These are phyloP conservation scores for Knipowitschia caucasica DNA, from an alignment of 2,797 vertebrate species.

Conservation along the genomic window DNA sequence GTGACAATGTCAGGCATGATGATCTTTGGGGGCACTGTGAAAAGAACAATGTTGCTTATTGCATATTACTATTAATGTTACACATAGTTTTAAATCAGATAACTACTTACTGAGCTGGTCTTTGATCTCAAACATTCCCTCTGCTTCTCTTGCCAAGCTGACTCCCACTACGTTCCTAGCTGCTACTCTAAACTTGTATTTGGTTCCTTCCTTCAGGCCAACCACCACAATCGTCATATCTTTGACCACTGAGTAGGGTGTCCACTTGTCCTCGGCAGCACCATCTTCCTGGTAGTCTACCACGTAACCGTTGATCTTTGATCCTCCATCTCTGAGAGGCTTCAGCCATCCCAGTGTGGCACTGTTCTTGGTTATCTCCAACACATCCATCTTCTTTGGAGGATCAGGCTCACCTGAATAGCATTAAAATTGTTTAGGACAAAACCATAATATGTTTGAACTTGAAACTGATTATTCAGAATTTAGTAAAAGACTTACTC, in stretches of 20 bases:
- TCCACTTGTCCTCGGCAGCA: conserved; percentile 89
- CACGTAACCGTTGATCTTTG: conserved; percentile 95
- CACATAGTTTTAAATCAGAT: not conserved
- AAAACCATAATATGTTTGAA: not conserved
- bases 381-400: conserved; percentile 94
- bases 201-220: conserved; percentile 93
- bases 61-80: not conserved
- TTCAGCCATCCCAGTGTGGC: conserved; percentile 93
- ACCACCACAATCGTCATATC: conserved; percentile 94
- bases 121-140: conserved; percentile 94
- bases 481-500: conserved; percentile 78
- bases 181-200: conserved; percentile 94
- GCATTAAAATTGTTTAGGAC: not conserved
- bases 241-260: conserved; percentile 93
- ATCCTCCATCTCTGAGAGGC: conserved; percentile 92
- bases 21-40: conserved; percentile 90
- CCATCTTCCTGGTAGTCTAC: conserved; percentile 91
- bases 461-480: not conserved
- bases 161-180: conserved; percentile 93
- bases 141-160: conserved; percentile 89
- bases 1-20: conserved; percentile 89
- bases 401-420: conserved; percentile 92
- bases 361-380: conserved; percentile 92
- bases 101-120: conserved; percentile 91
- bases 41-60: conserved; percentile 4